Conservation (phyloP, 2,797 vertebrate species). For the Scleropages formosus region DNA sequence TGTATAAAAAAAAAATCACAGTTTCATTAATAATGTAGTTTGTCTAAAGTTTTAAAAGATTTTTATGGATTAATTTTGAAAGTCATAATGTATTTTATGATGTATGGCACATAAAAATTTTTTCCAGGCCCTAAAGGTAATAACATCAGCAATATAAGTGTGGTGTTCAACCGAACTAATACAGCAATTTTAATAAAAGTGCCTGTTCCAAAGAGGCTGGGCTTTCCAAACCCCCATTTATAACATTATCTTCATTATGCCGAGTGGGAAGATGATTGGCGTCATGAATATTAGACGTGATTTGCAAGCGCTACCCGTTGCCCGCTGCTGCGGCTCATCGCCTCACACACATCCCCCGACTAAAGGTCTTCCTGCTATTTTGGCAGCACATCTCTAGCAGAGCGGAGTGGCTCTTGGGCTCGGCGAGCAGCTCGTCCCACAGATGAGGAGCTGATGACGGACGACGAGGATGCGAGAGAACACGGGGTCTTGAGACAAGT, state of each 20-base stretch:
- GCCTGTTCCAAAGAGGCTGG: too few species aligned
- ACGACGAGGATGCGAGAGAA: too few species aligned
- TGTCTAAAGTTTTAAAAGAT: too few species aligned
- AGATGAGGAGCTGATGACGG: too few species aligned
- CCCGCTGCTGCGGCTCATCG: too few species aligned
- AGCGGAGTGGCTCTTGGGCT: neutral
- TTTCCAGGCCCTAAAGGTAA: constrained; percentile 1
- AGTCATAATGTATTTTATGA: neutral
- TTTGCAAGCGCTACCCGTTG: too few species aligned
- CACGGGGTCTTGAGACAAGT: too few species aligned
- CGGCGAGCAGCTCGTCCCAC: neutral
- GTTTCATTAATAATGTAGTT: neutral
- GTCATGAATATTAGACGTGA: neutral
- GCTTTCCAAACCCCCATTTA: too few species aligned
- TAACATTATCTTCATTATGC: too few species aligned
- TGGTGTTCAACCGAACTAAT: neutral
- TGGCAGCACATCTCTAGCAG: neutral
- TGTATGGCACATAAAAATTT: neutral
- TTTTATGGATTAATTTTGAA: constrained; percentile 13
- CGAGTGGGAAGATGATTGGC: too few species aligned
- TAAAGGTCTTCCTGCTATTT: neutral
- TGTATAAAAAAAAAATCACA: too few species aligned
- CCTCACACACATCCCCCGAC: too few species aligned
- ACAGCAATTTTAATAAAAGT: neutral
- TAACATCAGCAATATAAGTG: neutral